These are phyloP conservation scores for Grapholita molesta DNA, from an alignment of 1,140 invertebrate species.

Conservation along the genomic window DNA sequence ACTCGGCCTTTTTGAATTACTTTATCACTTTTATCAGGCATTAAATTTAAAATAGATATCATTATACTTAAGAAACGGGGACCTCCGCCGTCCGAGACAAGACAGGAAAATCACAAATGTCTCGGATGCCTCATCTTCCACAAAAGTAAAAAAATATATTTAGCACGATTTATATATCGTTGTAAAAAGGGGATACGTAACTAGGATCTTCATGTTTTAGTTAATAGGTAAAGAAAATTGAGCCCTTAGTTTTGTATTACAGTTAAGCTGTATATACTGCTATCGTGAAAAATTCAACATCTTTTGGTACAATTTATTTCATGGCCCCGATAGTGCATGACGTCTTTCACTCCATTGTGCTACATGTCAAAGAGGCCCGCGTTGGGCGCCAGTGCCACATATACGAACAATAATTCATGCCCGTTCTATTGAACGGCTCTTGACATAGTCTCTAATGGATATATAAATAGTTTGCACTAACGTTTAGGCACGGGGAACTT, in stretches of 20 bases:
- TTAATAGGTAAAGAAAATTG: too few species aligned
- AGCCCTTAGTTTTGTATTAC: background rate
- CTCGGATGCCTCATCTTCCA: too few species aligned
- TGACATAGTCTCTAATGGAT: constrained; percentile 28
- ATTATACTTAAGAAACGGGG: too few species aligned
- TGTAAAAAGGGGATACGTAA: too few species aligned
- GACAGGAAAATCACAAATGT: too few species aligned
- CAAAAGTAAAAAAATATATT: too few species aligned
- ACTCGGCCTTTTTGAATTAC: too few species aligned
- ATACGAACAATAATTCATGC: constrained; percentile 42
- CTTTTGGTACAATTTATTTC: constrained; percentile 1
- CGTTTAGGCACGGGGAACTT: background rate
- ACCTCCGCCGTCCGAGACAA: too few species aligned
- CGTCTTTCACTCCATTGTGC: constrained; percentile 37
- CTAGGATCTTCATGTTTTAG: too few species aligned
- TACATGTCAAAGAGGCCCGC: constrained; percentile 26
- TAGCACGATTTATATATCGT: too few species aligned
- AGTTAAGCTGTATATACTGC: background rate
- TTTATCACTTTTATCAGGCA: too few species aligned
- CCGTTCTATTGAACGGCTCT: constrained; percentile 34
- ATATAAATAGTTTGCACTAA: constrained; percentile 21
- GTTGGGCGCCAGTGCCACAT: constrained; percentile 23
- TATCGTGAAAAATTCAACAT: background rate
- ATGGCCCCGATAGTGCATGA: constrained; percentile 7
- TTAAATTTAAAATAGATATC: too few species aligned